Evolutionary conservation across 2,113 vertebrate genomes (phyloP), one percentile per base, ranked within the genome.

Genomic region (Lathamus discolor): DNA sequence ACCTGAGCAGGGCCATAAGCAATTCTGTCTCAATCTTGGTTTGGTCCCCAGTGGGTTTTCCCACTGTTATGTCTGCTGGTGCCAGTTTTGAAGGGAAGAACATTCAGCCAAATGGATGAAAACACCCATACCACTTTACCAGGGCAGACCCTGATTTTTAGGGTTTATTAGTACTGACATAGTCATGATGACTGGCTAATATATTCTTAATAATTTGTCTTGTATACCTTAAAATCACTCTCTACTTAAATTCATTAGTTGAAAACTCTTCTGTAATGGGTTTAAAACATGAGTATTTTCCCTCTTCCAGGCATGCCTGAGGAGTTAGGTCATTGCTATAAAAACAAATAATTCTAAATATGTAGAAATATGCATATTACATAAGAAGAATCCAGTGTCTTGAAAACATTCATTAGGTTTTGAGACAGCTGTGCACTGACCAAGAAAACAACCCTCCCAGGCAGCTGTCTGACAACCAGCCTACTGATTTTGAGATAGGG

Each of bases 211-310:
- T 81, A 43, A 44, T 84, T 91, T 66, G 52, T 68, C 46, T 68
- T 76, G 41, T 31, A 54, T n/a, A 67, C 37, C 39, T 51, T 49
- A 73, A 80, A 92, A 67, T 90, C 68, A 63, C 51, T 57, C 18
- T n/a, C 59, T 66, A 15, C 35, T 88, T 76, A 43, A 46, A 75
- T 86, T 61, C 33, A 23, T 55, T 82, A 61, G 55, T 55, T 77
- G 75, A 37, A 77, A 88, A 70, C 17, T 54, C 37, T 93, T 92
- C 84, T 63, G 57, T 68, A 91, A 89, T 57, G 43, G 23, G 11
- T 81, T 93, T 85, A 91, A 90, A 92, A 68, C 27, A 75, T 31
- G 28, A 93, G 37, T 73, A 74, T 94, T 88, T 86, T 64, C 51
- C 46, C 10, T 93, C 83, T 88, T 88, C 44, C 17, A 64, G 66